A percentile compares a stretch with the other conserved stretches of the same genome.
phyloP scores from a whole-genome alignment of 2,888 invertebrate species.

The Pachliopta kotzebuea region DNA sequence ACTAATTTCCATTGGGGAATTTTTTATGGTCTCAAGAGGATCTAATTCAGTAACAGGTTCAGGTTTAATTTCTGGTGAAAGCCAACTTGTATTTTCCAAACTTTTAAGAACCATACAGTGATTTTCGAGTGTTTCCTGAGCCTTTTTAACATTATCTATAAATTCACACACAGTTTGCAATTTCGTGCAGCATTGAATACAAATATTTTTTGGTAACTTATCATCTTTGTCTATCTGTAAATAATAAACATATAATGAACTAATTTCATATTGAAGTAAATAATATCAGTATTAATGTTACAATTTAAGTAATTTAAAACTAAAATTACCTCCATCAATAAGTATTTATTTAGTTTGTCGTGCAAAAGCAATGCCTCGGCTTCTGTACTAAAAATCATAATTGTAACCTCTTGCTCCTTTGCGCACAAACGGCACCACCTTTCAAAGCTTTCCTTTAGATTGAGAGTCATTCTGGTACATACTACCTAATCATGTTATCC shows the following conservation, averaged over 20 bases:
- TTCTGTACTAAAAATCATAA: constrained; percentile 84
- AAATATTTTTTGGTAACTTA: constrained; percentile 85
- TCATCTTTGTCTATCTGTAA: constrained; percentile 84
- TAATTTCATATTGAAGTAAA: background rate
- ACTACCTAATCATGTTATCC: constrained; percentile 29
- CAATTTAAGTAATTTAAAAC: background rate
- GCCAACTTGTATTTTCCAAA: constrained; percentile 28
- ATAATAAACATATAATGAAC: background rate
- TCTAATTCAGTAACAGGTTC: constrained; percentile 35
- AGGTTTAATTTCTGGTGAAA: constrained; percentile 36
- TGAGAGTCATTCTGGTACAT: constrained; percentile 42
- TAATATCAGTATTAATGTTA: constrained; percentile 3
- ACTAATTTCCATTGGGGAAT: constrained; percentile 83
- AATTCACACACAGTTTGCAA: constrained; percentile 84
- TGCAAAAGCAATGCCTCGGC: constrained; percentile 83
- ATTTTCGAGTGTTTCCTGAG: constrained; percentile 79
- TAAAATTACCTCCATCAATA: constrained; percentile 81
- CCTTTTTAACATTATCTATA: constrained; percentile 82
- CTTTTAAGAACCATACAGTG: constrained; percentile 58
- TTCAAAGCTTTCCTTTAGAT: constrained; percentile 54
- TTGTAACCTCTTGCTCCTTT: constrained; percentile 79
- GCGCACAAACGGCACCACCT: constrained; percentile 84
- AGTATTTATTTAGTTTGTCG: constrained; percentile 84
- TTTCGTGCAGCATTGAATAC: constrained; percentile 82
- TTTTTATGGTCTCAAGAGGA: constrained; percentile 44